phyloP scores from a whole-genome alignment of 1,140 invertebrate species.

The Halyomorpha halys region DNA sequence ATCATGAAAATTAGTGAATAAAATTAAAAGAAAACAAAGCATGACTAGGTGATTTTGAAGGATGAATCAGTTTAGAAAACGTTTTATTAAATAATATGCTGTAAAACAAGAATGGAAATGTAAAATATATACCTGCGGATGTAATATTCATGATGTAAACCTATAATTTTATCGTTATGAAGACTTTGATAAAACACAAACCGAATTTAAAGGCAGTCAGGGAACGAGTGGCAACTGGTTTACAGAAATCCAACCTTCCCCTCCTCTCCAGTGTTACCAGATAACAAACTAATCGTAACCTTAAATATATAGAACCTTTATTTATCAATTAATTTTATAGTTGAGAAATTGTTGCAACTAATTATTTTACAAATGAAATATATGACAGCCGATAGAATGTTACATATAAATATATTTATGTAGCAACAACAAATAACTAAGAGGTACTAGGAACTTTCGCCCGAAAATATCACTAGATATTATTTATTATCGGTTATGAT shows the following conservation, averaged over 20 bases:
- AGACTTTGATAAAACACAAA: not conserved
- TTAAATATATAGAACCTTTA: too few species aligned
- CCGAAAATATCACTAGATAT: too few species aligned
- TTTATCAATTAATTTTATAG: too few species aligned
- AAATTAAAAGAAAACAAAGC: slow-evolving; percentile 15
- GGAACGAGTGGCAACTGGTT: slow-evolving; percentile 6
- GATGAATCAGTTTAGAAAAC: slow-evolving; percentile 14
- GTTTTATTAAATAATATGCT: slow-evolving; percentile 5
- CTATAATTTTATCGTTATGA: not conserved
- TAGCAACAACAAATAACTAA: too few species aligned
- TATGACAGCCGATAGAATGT: too few species aligned
- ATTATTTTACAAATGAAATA: too few species aligned
- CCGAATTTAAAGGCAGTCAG: not conserved
- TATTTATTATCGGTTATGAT: too few species aligned
- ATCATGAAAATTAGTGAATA: slow-evolving; percentile 11
- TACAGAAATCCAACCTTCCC: slow-evolving; percentile 13
- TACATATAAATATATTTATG: too few species aligned
- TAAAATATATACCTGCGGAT: slow-evolving; percentile 37
- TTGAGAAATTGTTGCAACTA: too few species aligned
- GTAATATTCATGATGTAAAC: slow-evolving; percentile 37
- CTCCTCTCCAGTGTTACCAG: not conserved
- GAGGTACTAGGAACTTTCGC: too few species aligned
- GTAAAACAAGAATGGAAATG: slow-evolving; percentile 5
- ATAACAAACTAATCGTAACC: not conserved
- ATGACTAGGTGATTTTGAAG: slow-evolving; percentile 11